phyloP scores from a whole-genome alignment of 1,140 invertebrate species.

The Tetraneura akinire region DNA sequence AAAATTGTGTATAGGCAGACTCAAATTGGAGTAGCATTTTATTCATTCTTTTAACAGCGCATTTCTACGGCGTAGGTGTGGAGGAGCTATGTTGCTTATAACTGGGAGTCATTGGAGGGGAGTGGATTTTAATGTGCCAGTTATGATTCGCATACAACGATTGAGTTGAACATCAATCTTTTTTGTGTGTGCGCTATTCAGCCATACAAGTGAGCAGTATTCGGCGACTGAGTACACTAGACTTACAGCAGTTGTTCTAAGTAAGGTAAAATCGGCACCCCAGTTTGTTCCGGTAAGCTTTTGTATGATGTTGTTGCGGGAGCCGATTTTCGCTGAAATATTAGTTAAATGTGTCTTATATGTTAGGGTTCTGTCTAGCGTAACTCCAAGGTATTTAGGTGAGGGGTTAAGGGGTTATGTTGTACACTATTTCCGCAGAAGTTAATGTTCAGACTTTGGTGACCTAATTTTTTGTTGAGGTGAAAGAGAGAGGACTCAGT shows the following conservation, averaged over 20 bases:
- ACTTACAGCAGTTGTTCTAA: neutral
- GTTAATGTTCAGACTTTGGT: too few relatives aligned
- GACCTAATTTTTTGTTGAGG: too few relatives aligned
- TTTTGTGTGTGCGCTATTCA: too few relatives aligned
- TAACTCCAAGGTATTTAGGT: neutral
- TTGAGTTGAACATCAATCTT: too few relatives aligned
- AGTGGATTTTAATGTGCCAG: neutral
- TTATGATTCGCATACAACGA: neutral
- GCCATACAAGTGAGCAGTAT: neutral
- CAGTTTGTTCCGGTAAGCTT: neutral
- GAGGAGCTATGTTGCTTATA: neutral
- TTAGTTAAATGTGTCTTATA: neutral
- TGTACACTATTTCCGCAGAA: neutral
- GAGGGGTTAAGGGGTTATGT: neutral
- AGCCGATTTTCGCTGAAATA: neutral
- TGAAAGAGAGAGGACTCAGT: too few relatives aligned
- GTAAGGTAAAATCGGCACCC: neutral
- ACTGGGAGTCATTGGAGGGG: neutral
- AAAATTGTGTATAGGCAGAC: neutral
- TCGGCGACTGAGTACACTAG: neutral
- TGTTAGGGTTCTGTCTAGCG: neutral
- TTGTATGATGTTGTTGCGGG: neutral
- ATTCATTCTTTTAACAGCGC: neutral
- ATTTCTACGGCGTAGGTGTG: neutral
- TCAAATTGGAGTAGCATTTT: constrained; percentile 2